phyloP scores from a whole-genome alignment of 2,113 vertebrate species.

The Poeciliopsis retropinna region DNA sequence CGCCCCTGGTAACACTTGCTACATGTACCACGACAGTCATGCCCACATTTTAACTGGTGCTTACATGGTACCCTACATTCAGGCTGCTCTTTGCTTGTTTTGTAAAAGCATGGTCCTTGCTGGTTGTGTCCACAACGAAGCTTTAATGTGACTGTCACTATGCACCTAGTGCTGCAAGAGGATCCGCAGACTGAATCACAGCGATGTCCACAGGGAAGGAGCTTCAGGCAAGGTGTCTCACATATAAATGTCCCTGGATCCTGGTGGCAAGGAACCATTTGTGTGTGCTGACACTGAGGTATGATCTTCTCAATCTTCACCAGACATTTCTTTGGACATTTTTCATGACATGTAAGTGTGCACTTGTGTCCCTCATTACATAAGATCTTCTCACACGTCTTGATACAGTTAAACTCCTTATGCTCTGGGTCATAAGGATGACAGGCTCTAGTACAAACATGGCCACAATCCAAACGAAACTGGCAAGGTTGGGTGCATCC shows the following conservation, averaged over 20 bases:
- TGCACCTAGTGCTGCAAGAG: constrained; percentile 77
- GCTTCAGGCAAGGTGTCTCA: constrained; percentile 80
- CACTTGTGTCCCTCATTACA: constrained; percentile 87
- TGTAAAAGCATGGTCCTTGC: constrained; percentile 76
- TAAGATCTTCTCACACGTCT: constrained; percentile 85
- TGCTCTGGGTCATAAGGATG: constrained; percentile 90
- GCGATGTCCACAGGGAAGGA: constrained; percentile 83
- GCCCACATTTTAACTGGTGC: constrained; percentile 83
- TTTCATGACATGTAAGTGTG: constrained; percentile 72
- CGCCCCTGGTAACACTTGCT: constrained; percentile 85
- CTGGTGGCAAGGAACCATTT: constrained; percentile 87
- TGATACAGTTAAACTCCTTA: constrained; percentile 83
- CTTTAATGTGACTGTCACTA: constrained; percentile 60
- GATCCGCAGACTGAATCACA: constrained; percentile 83
- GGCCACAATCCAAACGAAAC: constrained; percentile 88
- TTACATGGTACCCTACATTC: constrained; percentile 77
- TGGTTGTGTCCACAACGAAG: constrained; percentile 87
- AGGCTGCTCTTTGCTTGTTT: not conserved
- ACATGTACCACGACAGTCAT: constrained; percentile 86
- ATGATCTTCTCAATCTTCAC: constrained; percentile 84
- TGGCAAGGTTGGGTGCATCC: constrained; percentile 89
- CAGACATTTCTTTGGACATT: constrained; percentile 80
- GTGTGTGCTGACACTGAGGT: constrained; percentile 83
- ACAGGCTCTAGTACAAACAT: constrained; percentile 88
- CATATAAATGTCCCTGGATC: constrained; percentile 79